phyloP scores from a whole-genome alignment of 2,888 invertebrate genomes.

The Tipula confusa region DNA sequence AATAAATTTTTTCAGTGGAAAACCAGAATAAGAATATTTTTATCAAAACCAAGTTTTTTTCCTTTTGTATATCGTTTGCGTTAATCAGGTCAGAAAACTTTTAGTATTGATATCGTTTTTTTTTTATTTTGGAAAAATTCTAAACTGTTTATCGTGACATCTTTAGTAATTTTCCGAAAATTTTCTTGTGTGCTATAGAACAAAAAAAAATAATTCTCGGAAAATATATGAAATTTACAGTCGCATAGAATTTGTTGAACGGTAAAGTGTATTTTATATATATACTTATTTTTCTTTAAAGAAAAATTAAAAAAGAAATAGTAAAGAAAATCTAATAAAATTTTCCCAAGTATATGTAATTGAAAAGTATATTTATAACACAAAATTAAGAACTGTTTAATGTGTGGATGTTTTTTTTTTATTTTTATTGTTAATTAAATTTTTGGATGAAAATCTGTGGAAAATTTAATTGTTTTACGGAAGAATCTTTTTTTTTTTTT shows the following conservation, averaged over 20 bases:
- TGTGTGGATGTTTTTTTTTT: neutral
- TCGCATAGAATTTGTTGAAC: constrained; percentile 20
- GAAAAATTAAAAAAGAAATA: neutral
- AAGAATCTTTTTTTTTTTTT: neutral
- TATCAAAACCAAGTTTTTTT: no score
- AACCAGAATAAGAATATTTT: neutral
- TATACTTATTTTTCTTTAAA: neutral
- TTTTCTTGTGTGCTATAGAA: neutral
- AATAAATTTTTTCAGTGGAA: neutral
- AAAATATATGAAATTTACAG: constrained; percentile 3
- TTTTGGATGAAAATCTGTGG: neutral
- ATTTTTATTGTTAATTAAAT: neutral
- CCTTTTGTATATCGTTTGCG: neutral
- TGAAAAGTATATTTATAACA: neutral
- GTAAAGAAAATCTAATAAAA: constrained; percentile 15
- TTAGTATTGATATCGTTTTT: neutral
- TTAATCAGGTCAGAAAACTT: neutral
- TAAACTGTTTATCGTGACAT: neutral
- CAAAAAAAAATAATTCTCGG: neutral
- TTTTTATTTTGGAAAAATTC: neutral
- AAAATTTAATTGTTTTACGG: neutral
- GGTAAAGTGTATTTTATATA: neutral
- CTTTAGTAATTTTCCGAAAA: constrained; percentile 12
- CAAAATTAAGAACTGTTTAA: neutral
- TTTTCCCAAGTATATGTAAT: neutral